Evolutionary conservation across 2,113 vertebrate genomes (phyloP), one percentile per base, ranked within the genome.

Genomic region (Neolamprologus falcicula): DNA sequence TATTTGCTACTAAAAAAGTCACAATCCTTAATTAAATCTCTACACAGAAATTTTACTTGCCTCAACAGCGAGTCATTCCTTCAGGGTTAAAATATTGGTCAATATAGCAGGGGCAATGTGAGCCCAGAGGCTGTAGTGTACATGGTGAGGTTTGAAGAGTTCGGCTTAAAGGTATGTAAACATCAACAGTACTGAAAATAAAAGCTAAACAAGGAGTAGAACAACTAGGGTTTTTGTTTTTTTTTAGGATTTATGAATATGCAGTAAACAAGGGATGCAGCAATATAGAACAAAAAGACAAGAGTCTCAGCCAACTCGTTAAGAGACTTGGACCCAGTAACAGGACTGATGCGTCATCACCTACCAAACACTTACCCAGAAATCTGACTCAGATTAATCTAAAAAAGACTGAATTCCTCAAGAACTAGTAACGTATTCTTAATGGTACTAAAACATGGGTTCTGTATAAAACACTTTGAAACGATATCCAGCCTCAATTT

Each of bases 111-210:
- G 71, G 26, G 21, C 42, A 28, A 10, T 19, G 14, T 28, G 42
- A 47, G 71, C 42, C 40, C 71, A 76, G 42, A 50, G 24, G 71
- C 24, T 76, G 26, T 19, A 50, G 9, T 31, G 16, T 76, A 76
- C 42, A 50, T 31, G 16, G 6, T 76, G 42, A 50, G 71, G 3
- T 45, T 47, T 73, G 68, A 28, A 28, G 68, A 28, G 40, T 9
- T 47, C 40, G 0, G 68, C 40, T 45, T 73, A 45, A 73, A 73
- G 68, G 21, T 0, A 45, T 45, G 13, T 13, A 10, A 0, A 45
- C 40, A 45, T 45, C 8, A 45, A 11, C 21, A 17, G 40, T 7
- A 21, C 9, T 11, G 40, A 47, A 73, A 45, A 26, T 45, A 45
- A 5, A 73, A 73, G 40, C 21, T 76, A 28, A 28, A 50, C 24